A percentile compares a stretch with the other conserved stretches of the same genome.
Evolutionary conservation across 2,113 vertebrate species (phyloP).

Genomic region (Plecotus auritus): DNA sequence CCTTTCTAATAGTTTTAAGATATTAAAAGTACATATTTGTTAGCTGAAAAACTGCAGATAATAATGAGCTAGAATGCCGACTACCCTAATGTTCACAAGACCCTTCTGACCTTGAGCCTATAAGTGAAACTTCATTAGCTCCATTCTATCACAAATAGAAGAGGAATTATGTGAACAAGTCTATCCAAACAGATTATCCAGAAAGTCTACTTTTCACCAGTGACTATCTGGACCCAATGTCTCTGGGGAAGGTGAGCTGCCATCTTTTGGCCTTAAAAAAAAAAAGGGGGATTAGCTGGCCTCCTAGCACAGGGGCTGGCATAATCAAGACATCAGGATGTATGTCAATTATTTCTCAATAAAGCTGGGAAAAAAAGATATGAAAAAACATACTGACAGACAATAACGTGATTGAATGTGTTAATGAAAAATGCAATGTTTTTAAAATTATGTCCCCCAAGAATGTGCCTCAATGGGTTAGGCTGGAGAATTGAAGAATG

Average conservation of each 20-base stretch:
- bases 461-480: not conserved
- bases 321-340: not conserved
- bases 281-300: not conserved
- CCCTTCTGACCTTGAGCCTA: not conserved
- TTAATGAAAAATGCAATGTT: not conserved
- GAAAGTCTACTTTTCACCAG: not conserved
- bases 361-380: not conserved
- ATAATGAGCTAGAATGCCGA: not conserved
- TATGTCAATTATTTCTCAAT: not conserved
- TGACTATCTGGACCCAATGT: not conserved
- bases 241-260: not conserved
- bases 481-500: not conserved
- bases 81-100: not conserved
- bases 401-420: not conserved
- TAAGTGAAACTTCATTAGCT: not conserved
- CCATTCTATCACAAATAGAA: not conserved
- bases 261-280: not conserved
- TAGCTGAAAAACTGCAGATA: not conserved
- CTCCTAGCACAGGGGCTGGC: not conserved
- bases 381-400: not conserved
- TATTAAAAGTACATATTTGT: not conserved
- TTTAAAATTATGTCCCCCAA: not conserved
- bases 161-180: not conserved
- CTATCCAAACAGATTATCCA: not conserved
- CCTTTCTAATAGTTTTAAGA: not conserved